phyloP scores from a whole-genome alignment of 1,140 invertebrate genomes.

The Penaeus vannamei region DNA sequence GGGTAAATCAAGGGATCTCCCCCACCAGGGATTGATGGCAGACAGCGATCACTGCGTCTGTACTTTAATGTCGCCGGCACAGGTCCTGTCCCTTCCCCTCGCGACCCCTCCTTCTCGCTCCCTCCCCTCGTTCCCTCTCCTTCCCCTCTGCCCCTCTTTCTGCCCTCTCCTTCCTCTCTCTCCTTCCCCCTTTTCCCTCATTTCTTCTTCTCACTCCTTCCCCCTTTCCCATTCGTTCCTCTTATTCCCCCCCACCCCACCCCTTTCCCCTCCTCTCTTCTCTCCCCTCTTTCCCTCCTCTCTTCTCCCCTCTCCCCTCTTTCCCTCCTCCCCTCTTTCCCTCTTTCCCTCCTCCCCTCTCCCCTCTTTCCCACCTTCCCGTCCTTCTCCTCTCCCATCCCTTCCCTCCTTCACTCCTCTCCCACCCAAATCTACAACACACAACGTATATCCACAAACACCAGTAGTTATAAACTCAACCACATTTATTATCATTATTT shows the following conservation, averaged over 20 bases:
- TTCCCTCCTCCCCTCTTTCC: neutral
- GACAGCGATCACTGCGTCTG: neutral
- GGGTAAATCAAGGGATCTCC: conserved; percentile 41
- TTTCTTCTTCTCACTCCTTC: neutral
- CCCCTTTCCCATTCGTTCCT: no score
- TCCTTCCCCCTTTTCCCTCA: neutral
- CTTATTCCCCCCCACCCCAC: neutral
- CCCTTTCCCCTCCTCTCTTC: neutral
- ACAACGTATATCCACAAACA: no score
- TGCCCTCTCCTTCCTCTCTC: neutral
- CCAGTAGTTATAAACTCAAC: no score
- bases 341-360: neutral
- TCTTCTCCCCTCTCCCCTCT: neutral
- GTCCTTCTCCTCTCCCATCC: neutral
- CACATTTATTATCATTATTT: no score
- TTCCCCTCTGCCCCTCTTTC: neutral
- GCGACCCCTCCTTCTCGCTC: neutral
- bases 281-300: neutral
- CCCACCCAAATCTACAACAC: neutral
- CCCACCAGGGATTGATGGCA: conserved; percentile 35
- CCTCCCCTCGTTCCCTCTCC: neutral
- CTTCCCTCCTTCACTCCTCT: neutral
- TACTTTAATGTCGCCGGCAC: no score
- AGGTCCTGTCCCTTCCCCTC: neutral
- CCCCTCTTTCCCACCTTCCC: neutral